Evolutionary conservation across 1,140 invertebrate genomes (phyloP).

Genomic region (Stegodyphus mimosarum): DNA sequence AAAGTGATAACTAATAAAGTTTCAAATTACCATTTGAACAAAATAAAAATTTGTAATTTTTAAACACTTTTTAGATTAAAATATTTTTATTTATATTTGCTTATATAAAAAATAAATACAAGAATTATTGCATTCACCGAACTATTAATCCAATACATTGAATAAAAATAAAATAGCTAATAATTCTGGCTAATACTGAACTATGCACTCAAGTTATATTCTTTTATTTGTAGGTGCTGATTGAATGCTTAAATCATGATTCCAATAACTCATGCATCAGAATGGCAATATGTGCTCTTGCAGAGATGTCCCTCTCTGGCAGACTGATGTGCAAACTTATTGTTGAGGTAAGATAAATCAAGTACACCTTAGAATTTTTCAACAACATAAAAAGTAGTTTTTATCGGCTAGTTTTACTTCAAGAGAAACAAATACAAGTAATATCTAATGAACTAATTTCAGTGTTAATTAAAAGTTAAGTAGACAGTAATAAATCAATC

Average conservation of each 20-base stretch:
- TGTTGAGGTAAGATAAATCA: slow-evolving; percentile 27
- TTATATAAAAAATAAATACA: neutral
- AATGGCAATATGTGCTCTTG: slow-evolving; percentile 51
- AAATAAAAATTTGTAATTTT: too few species aligned
- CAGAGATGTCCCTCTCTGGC: slow-evolving; percentile 52
- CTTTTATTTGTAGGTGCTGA: slow-evolving; percentile 18
- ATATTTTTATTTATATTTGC: neutral
- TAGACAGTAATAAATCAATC: too few species aligned
- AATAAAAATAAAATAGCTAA: too few species aligned
- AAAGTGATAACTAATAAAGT: too few species aligned
- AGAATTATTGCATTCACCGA: neutral
- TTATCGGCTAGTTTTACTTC: too few species aligned
- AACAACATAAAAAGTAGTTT: too few species aligned
- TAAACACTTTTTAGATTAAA: neutral
- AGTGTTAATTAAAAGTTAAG: too few species aligned
- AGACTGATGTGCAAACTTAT: slow-evolving; percentile 45
- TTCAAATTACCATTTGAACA: too few species aligned
- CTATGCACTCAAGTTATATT: neutral
- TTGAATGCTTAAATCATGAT: slow-evolving; percentile 31
- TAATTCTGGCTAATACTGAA: neutral
- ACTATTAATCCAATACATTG: too few species aligned
- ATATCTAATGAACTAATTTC: too few species aligned
- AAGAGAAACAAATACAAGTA: too few species aligned
- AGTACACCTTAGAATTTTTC: too few species aligned
- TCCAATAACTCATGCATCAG: slow-evolving; percentile 19